These are phyloP conservation scores for Cheumatopsyche charites DNA, from an alignment of 1,140 invertebrate genomes.

Conservation along the genomic window DNA sequence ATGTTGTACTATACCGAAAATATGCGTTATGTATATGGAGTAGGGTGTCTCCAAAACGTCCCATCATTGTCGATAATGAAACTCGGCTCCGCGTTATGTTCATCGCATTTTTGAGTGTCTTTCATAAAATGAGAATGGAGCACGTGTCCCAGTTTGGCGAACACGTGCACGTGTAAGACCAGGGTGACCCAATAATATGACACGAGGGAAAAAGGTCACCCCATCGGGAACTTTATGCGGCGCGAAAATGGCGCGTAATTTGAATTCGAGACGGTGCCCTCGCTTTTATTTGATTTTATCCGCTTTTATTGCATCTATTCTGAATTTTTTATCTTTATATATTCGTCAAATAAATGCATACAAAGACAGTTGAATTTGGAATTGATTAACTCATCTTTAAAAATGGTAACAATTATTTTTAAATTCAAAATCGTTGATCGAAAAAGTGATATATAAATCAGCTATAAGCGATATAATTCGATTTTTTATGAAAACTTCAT, in stretches of 20 bases:
- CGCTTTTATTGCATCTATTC: no score
- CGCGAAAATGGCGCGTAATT: not conserved
- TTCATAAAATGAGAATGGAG: constrained; percentile 3
- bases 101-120: not conserved
- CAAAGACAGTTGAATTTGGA: no score
- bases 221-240: not conserved
- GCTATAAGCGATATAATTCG: no score
- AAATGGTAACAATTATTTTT: no score
- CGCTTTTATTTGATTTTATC: not conserved
- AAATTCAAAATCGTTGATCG: no score
- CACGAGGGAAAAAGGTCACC: constrained; percentile 4
- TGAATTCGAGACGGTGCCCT: not conserved
- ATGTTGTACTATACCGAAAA: no score
- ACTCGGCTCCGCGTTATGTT: not conserved
- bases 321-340: no score
- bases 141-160: constrained; percentile 23
- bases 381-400: no score
- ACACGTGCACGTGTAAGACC: constrained; percentile 23
- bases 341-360: no score
- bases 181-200: not conserved
- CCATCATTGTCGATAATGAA: constrained; percentile 30
- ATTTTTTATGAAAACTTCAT: no score
- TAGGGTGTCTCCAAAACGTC: not conserved
- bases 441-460: no score
- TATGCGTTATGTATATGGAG: no score